Conservation (phyloP, 2,888 invertebrate species). For the Amitus sp. region DNA sequence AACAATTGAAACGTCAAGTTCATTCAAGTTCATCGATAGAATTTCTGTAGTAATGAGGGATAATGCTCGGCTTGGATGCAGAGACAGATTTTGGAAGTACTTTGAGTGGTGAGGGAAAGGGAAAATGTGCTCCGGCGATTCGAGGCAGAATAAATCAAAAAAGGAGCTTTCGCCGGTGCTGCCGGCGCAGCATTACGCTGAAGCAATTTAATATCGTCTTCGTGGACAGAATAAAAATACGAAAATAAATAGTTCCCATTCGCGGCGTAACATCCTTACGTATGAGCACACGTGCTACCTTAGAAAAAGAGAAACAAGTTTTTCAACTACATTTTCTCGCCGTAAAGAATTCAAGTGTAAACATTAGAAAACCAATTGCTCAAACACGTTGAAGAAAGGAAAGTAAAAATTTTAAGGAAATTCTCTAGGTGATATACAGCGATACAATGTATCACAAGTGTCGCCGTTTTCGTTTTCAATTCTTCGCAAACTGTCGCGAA, state of each 20-base stretch:
- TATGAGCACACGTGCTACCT: slow-evolving; percentile 26
- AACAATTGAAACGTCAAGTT: no score
- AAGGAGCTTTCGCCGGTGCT: slow-evolving; percentile 25
- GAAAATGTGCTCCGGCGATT: slow-evolving; percentile 27
- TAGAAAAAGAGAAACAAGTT: slow-evolving; percentile 17
- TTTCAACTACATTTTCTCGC: not conserved
- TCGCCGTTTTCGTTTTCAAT: no score
- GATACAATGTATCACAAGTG: no score
- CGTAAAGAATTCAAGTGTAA: not conserved
- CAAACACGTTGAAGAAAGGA: not conserved
- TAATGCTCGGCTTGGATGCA: not conserved
- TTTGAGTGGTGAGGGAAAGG: slow-evolving; percentile 15
- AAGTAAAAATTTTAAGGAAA: not conserved
- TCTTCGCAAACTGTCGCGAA: not conserved
- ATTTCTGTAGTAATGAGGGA: not conserved
- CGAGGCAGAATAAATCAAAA: slow-evolving; percentile 29
- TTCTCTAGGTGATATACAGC: no score
- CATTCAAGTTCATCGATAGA: no score
- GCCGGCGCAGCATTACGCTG: slow-evolving; percentile 42
- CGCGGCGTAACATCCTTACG: slow-evolving; percentile 29
- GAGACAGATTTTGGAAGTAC: slow-evolving; percentile 11
- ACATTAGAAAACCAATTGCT: slow-evolving; percentile 2
- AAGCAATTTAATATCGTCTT: slow-evolving; percentile 59
- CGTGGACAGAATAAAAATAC: slow-evolving; percentile 59
- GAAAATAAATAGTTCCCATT: slow-evolving; percentile 55